Evolutionary conservation across 1,140 invertebrate genomes (phyloP), one percentile per base, ranked within the genome.

Genomic region (Vanessa atalanta): DNA sequence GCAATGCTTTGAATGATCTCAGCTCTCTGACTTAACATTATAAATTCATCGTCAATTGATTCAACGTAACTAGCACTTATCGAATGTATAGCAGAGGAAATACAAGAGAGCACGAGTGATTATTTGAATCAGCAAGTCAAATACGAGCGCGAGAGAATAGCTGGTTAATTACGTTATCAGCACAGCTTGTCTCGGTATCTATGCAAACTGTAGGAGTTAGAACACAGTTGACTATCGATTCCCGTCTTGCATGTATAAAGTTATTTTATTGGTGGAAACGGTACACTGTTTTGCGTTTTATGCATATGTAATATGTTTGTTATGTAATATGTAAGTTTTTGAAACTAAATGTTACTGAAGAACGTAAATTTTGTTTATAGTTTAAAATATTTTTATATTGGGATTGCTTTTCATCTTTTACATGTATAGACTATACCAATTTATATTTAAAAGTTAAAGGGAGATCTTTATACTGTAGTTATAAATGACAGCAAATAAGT

Each of bases 91-190:
- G 20, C 12, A 69, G 26, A 37, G 37, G 61, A 65, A 65, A 23
- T 16, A 71, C 63, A 65, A 71, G 63, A 61, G 47, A 26, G 51
- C n/a, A 55, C 16, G 20, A 43, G 31, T 51, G 47, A 70, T 75
- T 75, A 70, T 64, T 65, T 70, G 55, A 70, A 70, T 75, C 67
- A 70, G 47, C 67, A 75, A 70, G 73, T 70, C 73, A 75, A 66
- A 73, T 68, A 23, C 37, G 51, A 75, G 48, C 64, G 48, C 65
- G 53, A 68, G 63, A 64, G 73, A 75, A 65, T 75, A 66, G 67
- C 61, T 75, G 53, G 63, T 75, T 75, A 74, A 74, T 74, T 74
- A 67, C 60, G 73, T 70, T 75, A 70, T 75, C 68, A 67, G 48
- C 66, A 57, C 47, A 48, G 66, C 72, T 57, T 50, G 53, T 51